Evolutionary conservation across 2,888 invertebrate genomes (phyloP).

Genomic region (Halocaridina rubra): DNA sequence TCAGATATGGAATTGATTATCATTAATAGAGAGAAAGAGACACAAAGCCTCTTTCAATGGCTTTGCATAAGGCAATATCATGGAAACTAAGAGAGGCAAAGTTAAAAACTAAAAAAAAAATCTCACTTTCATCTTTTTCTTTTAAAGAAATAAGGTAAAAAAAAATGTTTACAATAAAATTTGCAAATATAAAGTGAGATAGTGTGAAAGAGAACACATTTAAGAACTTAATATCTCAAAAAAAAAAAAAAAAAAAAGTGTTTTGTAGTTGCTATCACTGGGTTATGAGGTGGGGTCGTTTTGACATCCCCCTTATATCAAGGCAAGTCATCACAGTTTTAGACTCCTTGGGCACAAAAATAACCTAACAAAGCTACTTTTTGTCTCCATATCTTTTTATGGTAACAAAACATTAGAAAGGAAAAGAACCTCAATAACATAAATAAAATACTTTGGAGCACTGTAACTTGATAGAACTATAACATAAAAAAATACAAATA

Average conservation of each 20-base stretch:
- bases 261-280: not conserved
- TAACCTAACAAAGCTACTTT: too few relatives aligned
- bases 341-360: too few relatives aligned
- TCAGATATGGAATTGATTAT: slow-evolving; percentile 44
- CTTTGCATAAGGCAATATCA: slow-evolving; percentile 39
- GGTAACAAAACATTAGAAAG: slow-evolving; percentile 7
- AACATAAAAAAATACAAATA: too few relatives aligned
- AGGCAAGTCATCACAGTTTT: slow-evolving; percentile 31
- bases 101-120: not conserved
- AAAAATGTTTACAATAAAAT: slow-evolving; percentile 1
- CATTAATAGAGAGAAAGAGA: slow-evolving; percentile 15
- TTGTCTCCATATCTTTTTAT: too few relatives aligned
- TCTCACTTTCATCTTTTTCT: not conserved
- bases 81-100: slow-evolving; percentile 16
- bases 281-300: slow-evolving; percentile 19
- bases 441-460: slow-evolving; percentile 23
- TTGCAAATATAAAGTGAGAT: not conserved
- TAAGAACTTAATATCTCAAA: slow-evolving; percentile 19
- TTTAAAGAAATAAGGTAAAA: not conserved
- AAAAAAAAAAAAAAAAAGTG: not conserved
- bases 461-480: too few relatives aligned
- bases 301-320: slow-evolving; percentile 9
- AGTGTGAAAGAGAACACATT: slow-evolving; percentile 15
- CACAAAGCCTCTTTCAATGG: not conserved
- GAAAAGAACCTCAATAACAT: not conserved